Percentiles rank a stretch among this genome's conserved stretches.
Conservation (phyloP, 2,113 vertebrate genomes). For the Gila orcuttii region DNA sequence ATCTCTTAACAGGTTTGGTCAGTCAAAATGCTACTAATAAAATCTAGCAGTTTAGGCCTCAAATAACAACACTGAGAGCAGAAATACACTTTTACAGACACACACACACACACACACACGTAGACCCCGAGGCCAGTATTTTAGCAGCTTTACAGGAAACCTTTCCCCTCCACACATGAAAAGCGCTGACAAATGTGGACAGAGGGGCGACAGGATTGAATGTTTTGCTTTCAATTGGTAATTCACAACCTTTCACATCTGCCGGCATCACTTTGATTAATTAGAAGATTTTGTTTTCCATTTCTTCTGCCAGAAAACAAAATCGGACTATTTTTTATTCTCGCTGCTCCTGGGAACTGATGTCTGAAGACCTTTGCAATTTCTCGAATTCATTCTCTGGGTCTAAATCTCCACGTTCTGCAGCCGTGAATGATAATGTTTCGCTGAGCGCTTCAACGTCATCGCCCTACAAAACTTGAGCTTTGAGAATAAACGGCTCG, state of each 20-base stretch:
- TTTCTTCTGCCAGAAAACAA: slow-evolving; percentile 56
- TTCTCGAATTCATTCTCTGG: slow-evolving; percentile 17
- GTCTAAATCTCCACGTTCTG: not conserved
- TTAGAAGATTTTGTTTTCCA: slow-evolving; percentile 65
- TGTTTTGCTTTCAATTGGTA: slow-evolving; percentile 59
- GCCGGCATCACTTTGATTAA: slow-evolving; percentile 55
- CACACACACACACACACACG: not conserved
- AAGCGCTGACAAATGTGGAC: slow-evolving; percentile 54
- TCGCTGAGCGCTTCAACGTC: not conserved
- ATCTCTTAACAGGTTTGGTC: not conserved
- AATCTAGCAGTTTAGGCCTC: not conserved
- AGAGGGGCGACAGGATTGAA: slow-evolving; percentile 17
- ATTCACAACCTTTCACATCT: slow-evolving; percentile 57
- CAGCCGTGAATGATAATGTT: slow-evolving; percentile 1
- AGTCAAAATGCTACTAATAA: not conserved
- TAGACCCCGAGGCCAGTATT: slow-evolving; percentile 7
- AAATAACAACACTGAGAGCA: not conserved
- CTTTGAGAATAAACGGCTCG: not conserved
- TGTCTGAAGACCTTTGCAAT: slow-evolving; percentile 52
- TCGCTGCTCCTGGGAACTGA: slow-evolving; percentile 41
- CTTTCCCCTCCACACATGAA: slow-evolving; percentile 37
- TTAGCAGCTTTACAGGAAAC: slow-evolving; percentile 39
- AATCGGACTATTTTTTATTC: slow-evolving; percentile 53
- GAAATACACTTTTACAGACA: not conserved
- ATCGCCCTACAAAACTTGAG: not conserved